Evolutionary conservation across 1,140 invertebrate species (phyloP).

Genomic region (Nasonia longicornis): DNA sequence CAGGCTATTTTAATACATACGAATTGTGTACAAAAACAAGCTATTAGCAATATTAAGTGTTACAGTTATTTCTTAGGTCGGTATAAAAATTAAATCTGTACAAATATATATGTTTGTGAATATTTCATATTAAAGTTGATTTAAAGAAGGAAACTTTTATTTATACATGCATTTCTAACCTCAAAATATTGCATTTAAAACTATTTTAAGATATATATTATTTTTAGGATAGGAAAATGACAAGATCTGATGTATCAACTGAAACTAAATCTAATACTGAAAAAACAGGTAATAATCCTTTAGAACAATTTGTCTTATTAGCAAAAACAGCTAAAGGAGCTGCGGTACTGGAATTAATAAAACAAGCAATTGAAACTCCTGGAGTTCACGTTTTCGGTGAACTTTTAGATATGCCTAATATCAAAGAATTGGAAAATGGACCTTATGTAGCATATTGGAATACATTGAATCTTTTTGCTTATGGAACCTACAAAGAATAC

Average conservation of each 20-base stretch:
- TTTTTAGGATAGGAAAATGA: slow-evolving; percentile 34
- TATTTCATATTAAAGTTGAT: too few species aligned
- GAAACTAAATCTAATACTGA: slow-evolving; percentile 53
- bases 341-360: slow-evolving; percentile 88
- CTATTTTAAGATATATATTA: too few species aligned
- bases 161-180: not conserved
- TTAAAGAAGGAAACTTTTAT: too few species aligned
- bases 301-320: slow-evolving; percentile 91
- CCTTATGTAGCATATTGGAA: slow-evolving; percentile 83
- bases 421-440: slow-evolving; percentile 85
- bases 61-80: too few species aligned
- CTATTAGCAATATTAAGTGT: too few species aligned
- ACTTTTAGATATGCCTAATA: slow-evolving; percentile 91
- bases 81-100: too few species aligned
- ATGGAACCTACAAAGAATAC: slow-evolving; percentile 94
- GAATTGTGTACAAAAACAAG: too few species aligned
- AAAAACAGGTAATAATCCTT: slow-evolving; percentile 74
- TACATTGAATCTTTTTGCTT: slow-evolving; percentile 92
- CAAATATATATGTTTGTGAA: too few species aligned
- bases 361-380: slow-evolving; percentile 91
- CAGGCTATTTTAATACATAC: too few species aligned
- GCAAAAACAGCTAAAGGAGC: slow-evolving; percentile 90
- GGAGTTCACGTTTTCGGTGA: slow-evolving; percentile 96
- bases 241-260: slow-evolving; percentile 34
- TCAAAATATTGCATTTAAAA: not conserved